Percentiles rank a stretch among this genome's conserved stretches.
These are phyloP conservation scores for Chaetophractus vellerosus DNA, from an alignment of 2,797 vertebrate species.

Conservation along the genomic window DNA sequence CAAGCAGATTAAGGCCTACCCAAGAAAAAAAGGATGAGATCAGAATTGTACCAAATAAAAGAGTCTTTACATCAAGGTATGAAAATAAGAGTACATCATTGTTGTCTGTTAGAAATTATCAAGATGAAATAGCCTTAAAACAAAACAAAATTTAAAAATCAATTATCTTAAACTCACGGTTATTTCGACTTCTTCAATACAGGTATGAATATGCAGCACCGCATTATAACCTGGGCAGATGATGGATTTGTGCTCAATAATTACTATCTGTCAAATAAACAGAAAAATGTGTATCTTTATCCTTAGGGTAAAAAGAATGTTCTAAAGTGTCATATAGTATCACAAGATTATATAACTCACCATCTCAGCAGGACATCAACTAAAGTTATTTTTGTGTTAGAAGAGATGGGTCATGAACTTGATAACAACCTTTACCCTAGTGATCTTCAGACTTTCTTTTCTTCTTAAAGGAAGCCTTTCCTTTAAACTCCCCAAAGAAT, in stretches of 20 bases:
- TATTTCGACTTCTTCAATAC: slow-evolving; percentile 99
- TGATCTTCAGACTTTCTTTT: background rate
- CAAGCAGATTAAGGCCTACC: slow-evolving; percentile 98
- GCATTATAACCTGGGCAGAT: slow-evolving; percentile 99
- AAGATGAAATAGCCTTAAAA: background rate
- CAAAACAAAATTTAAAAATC: background rate
- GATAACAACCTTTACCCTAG: background rate
- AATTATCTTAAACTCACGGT: slow-evolving; percentile 92
- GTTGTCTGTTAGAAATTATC: background rate
- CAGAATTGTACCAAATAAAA: slow-evolving; percentile 47
- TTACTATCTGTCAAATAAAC: slow-evolving; percentile 94
- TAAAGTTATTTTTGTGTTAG: slow-evolving; percentile 4
- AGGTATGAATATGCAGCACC: slow-evolving; percentile 98
- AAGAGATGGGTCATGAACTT: background rate
- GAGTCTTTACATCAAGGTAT: background rate
- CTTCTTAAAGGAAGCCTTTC: background rate
- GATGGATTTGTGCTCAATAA: slow-evolving; percentile 99
- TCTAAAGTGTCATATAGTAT: background rate
- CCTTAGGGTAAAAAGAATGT: background rate
- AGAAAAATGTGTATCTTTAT: slow-evolving; percentile 43
- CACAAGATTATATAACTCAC: background rate
- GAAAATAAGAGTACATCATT: background rate
- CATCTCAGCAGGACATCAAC: background rate
- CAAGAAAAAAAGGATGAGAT: slow-evolving; percentile 59
- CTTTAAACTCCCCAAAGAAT: background rate